These are phyloP conservation scores for Allacma fusca DNA, from an alignment of 2,888 invertebrate genomes.

Conservation along the genomic window DNA sequence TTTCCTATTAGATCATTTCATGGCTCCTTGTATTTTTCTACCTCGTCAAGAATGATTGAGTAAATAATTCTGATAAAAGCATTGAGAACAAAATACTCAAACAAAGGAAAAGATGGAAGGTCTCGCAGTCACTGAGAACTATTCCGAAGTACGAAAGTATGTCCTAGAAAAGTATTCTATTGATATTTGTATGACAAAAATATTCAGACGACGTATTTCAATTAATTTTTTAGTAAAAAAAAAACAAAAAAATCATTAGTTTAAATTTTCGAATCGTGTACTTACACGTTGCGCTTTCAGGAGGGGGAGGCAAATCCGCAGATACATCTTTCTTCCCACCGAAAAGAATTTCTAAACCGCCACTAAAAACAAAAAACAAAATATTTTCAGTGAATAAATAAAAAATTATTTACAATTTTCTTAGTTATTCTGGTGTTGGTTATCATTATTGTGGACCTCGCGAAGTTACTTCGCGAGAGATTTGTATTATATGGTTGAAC, in stretches of 20 bases:
- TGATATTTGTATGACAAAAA: no score
- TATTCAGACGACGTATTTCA: no score
- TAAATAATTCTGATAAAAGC: conserved; percentile 13
- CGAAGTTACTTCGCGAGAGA: no score
- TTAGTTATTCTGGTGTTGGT: no score
- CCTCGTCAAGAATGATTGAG: conserved; percentile 16
- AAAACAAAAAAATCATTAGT: no score
- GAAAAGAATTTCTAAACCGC: conserved; percentile 91
- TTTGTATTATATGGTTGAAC: background rate
- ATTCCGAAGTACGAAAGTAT: no score
- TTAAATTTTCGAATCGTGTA: background rate
- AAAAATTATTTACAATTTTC: no score
- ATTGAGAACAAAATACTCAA: conserved; percentile 1
- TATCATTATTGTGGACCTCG: no score
- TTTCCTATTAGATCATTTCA: background rate
- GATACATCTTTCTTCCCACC: conserved; percentile 79
- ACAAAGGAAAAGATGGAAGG: background rate
- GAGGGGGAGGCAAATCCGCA: conserved; percentile 72
- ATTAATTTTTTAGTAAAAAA: no score
- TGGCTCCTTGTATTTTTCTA: background rate
- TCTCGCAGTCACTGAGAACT: background rate
- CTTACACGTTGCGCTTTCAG: conserved; percentile 68
- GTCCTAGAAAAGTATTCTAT: no score
- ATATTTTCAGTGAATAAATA: background rate
- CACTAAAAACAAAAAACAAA: conserved; percentile 70